Conservation (phyloP, 1,140 invertebrate species). For the Apis dorsata region DNA sequence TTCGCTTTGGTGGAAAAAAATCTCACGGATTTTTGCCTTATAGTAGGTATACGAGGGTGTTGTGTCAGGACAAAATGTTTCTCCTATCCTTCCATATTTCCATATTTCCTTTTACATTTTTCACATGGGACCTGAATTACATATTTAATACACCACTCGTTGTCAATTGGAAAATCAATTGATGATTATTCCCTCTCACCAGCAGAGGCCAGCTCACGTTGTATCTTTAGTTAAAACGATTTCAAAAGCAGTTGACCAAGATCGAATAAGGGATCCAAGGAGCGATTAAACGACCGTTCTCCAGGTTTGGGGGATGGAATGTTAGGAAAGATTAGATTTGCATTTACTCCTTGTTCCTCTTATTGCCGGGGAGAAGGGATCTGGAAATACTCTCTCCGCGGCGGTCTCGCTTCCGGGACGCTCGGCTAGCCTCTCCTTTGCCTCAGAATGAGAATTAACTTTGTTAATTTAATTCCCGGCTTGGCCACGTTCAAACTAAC, state of each 20-base stretch:
- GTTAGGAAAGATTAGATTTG: conserved; percentile 55
- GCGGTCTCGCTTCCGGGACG: conserved; percentile 17
- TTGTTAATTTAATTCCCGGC: conserved; percentile 61
- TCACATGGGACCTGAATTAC: no score
- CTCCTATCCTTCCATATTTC: no score
- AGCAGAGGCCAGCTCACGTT: no score
- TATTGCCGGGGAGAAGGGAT: conserved; percentile 27
- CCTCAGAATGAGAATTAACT: conserved; percentile 51
- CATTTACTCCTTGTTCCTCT: conserved; percentile 45
- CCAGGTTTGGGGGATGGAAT: not conserved
- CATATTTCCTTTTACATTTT: no score
- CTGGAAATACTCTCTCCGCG: conserved; percentile 57
- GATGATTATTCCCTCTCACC: not conserved
- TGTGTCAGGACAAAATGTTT: no score
- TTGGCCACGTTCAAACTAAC: conserved; percentile 50
- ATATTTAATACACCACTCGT: no score
- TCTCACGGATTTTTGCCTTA: no score
- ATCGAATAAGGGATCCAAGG: not conserved
- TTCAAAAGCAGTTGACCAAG: not conserved
- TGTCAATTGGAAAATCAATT: no score
- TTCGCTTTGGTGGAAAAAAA: no score
- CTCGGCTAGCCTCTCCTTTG: conserved; percentile 37
- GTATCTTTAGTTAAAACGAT: no score
- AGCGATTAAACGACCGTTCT: conserved; percentile 13
- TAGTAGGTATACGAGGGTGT: no score